Base-by-base conservation (phyloP, 2,797 vertebrate species). In the Sebastiscus tertius region DNA sequence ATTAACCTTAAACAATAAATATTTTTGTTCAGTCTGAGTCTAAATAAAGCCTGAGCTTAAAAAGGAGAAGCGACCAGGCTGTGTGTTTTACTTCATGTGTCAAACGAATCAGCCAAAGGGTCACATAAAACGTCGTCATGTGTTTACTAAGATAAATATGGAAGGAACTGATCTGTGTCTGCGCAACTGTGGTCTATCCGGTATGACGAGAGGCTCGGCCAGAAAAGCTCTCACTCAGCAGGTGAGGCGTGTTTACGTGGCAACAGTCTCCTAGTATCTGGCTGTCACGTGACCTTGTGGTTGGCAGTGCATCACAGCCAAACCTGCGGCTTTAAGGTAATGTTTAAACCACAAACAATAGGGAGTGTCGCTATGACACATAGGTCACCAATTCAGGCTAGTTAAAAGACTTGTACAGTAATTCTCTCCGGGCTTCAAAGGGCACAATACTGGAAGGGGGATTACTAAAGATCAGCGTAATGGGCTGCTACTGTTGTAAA, bases 321-420 rank as follows among this genome's bases (percentile, higher is more conserved):
- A 72, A 88, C 77, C 79, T 88, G 93, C 8, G 77, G 88, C 75
- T 93, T 87, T 86, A 90, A 91, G 91, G 81, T 95, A 92, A 94
- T 95, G 95, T 95, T 96, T 95, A 94, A 92, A 91, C 86, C 66
- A 34, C 91, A 94, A 92, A 95, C 92, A 96, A 85, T 58, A 75
- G 83, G 94, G 92, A 90, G 93, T 93, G 93, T 93, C 87, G 13
- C 87, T 56, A 89, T 95, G 93, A 96, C 92, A 94, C 92, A 94
- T 33, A 56, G 71, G 75, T 90, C 84, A 86, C 63, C 42, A 62
- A 78, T 84, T 85, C 70, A 86, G 66, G 79, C 85, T 92, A 79
- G 88, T 69, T 72, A 64, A 71, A 84, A 77, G 82, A 88, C 82
- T 73, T 27, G 36, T 69, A 82, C 72, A 76, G 78, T 89, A 82